These are phyloP conservation scores for Netelia virgata DNA, from an alignment of 2,888 invertebrate genomes.

Conservation along the genomic window DNA sequence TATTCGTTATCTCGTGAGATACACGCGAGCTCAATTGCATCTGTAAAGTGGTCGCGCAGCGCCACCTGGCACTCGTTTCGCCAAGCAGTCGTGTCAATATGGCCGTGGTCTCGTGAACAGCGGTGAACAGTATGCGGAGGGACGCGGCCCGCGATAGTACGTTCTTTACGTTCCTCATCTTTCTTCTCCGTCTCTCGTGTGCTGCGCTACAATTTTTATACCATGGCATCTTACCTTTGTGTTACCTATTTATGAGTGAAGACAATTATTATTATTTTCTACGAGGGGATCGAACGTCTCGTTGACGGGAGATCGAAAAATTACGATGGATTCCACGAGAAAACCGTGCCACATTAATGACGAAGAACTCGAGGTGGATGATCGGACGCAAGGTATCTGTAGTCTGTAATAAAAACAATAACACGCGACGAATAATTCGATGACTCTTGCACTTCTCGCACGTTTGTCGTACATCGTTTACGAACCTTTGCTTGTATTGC, in stretches of 20 bases:
- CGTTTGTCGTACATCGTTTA: not conserved
- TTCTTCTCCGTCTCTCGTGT: not conserved
- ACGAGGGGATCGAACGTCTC: not conserved
- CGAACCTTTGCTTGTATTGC: not conserved
- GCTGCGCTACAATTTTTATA: not conserved
- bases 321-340: conserved; percentile 48
- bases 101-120: conserved; percentile 62
- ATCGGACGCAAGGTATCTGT: conserved; percentile 49
- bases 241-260: not conserved
- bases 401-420: not conserved
- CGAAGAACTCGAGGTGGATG: conserved; percentile 37
- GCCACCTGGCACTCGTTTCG: conserved; percentile 19
- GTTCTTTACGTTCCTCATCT: not conserved
- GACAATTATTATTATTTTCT: not conserved
- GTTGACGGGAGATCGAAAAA: not conserved
- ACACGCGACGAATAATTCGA: too few species aligned
- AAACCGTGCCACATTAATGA: not conserved
- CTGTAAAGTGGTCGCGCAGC: conserved; percentile 22
- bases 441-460: too few species aligned
- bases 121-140: conserved; percentile 58
- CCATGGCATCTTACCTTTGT: conserved; percentile 21
- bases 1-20: conserved; percentile 19
- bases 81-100: conserved; percentile 69
- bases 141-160: conserved; percentile 63
- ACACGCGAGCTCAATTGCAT: conserved; percentile 15